Evolutionary conservation across 2,113 vertebrate genomes (phyloP).

Genomic region (Grallaria varia): DNA sequence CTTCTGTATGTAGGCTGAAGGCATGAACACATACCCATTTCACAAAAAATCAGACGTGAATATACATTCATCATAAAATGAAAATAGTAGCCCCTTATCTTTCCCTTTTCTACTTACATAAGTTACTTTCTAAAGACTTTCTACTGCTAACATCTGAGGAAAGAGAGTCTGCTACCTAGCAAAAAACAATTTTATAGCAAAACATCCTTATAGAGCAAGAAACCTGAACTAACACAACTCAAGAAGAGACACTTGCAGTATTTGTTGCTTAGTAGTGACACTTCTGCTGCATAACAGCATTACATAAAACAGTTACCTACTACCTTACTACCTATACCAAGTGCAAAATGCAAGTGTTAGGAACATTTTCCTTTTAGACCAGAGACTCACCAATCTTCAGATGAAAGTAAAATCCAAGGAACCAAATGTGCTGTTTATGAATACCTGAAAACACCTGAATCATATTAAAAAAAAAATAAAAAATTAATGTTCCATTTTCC

Average conservation of each 20-base stretch:
- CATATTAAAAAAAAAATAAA: neutral
- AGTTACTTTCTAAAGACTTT: neutral
- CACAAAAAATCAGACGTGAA: neutral
- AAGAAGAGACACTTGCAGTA: neutral
- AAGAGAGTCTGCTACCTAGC: neutral
- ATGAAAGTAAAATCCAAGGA: conserved; percentile 12
- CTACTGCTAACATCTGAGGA: neutral
- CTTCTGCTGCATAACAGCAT: neutral
- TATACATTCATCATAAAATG: neutral
- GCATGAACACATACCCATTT: neutral
- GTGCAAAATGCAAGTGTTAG: neutral
- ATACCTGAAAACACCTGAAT: neutral
- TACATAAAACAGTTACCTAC: neutral
- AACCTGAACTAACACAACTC: neutral
- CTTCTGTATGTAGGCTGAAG: neutral
- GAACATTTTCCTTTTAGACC: neutral
- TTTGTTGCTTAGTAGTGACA: neutral
- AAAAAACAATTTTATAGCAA: neutral
- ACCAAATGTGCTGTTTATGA: neutral
- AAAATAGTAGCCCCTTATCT: neutral
- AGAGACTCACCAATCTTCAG: conserved; percentile 40
- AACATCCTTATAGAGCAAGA: neutral
- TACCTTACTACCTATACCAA: neutral
- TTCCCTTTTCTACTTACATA: neutral
- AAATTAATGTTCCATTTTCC: neutral